Evolutionary conservation across 2,797 vertebrate genomes (phyloP).

Genomic region (Chanos chanos): DNA sequence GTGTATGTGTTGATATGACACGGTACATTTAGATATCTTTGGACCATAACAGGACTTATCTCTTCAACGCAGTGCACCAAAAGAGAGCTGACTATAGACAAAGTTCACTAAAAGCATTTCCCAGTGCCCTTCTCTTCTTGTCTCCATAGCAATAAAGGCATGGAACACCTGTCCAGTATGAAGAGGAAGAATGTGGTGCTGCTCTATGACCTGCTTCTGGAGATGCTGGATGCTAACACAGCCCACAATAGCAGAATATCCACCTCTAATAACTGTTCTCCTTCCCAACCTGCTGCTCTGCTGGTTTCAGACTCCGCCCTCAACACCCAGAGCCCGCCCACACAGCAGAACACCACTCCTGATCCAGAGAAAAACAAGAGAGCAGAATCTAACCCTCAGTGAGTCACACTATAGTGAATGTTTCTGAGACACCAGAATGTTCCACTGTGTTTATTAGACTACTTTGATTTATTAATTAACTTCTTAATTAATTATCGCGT

Average conservation of each 20-base stretch:
- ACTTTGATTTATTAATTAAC: no score
- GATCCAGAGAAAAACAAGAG: not conserved
- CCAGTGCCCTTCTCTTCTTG: not conserved
- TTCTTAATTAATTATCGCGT: no score
- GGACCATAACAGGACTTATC: no score
- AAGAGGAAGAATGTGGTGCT: conserved; percentile 94
- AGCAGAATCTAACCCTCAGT: no score
- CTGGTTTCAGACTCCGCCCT: conserved; percentile 1
- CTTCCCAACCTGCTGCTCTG: conserved; percentile 37
- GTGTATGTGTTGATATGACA: no score
- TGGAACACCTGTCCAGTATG: conserved; percentile 95
- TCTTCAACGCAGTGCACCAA: no score
- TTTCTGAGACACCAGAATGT: no score
- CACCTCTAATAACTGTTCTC: conserved; percentile 33
- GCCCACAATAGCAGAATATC: conserved; percentile 66
- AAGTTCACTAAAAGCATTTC: no score
- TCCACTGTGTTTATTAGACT: no score
- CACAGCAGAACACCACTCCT: not conserved
- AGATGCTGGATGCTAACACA: conserved; percentile 93
- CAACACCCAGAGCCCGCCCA: conserved; percentile 4
- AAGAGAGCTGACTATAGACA: no score
- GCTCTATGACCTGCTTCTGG: conserved; percentile 90
- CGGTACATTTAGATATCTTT: no score
- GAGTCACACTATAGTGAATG: no score
- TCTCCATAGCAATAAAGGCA: conserved; percentile 88